Evolutionary conservation across 2,888 invertebrate genomes (phyloP).

Genomic region (Zygogramma bicolorata): DNA sequence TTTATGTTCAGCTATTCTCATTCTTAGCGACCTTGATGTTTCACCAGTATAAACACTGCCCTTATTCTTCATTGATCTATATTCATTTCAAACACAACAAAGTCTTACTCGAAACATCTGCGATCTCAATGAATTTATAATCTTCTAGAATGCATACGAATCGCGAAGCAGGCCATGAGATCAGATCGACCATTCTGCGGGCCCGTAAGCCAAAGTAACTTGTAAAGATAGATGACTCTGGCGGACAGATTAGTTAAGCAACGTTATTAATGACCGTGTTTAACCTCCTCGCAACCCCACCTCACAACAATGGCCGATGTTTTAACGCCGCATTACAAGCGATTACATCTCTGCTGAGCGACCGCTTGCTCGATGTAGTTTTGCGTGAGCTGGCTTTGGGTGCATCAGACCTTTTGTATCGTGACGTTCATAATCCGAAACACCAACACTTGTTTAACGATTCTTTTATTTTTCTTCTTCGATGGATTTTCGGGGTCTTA

Average conservation of each 20-base stretch:
- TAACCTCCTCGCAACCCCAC: constrained; percentile 71
- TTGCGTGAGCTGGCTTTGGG: not conserved
- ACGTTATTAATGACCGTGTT: constrained; percentile 75
- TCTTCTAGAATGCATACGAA: not conserved
- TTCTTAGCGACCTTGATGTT: no score
- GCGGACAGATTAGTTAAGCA: constrained; percentile 75
- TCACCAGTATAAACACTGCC: no score
- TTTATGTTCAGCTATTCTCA: no score
- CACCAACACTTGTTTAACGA: no score
- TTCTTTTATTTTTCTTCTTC: no score
- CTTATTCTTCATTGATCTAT: no score
- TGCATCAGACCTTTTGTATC: not conserved
- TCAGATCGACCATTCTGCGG: no score
- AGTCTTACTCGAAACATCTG: no score
- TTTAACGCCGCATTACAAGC: constrained; percentile 68
- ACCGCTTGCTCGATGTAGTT: not conserved
- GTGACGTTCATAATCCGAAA: not conserved
- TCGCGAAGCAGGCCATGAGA: not conserved
- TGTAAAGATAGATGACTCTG: constrained; percentile 69
- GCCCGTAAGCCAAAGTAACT: constrained; percentile 64
- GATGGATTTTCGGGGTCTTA: no score
- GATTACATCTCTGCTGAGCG: constrained; percentile 61
- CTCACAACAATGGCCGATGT: constrained; percentile 66
- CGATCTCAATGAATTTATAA: not conserved
- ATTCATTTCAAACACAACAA: no score